Conservation (phyloP, 2,113 vertebrate genomes). For the Anhinga rufa region DNA sequence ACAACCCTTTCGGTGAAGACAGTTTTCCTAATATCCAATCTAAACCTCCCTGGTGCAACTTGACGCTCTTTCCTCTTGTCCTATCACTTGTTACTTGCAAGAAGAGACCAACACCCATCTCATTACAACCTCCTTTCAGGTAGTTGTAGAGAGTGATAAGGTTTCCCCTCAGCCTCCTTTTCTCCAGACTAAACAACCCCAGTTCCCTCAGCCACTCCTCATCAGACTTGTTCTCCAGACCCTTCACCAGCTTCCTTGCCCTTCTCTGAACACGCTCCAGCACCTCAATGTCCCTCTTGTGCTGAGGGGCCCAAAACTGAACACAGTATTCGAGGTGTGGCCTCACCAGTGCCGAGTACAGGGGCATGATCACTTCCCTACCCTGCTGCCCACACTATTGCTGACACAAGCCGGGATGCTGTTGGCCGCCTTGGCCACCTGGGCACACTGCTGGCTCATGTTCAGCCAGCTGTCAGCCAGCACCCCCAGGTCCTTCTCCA, state of each 20-base stretch:
- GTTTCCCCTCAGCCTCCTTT: background rate
- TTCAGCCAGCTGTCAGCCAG: background rate
- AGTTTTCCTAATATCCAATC: background rate
- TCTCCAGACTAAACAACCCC: background rate
- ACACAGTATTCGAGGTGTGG: background rate
- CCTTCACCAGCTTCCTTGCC: background rate
- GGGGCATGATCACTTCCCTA: fast-evolving
- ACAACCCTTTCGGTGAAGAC: background rate
- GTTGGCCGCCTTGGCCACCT: background rate
- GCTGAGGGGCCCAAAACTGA: background rate
- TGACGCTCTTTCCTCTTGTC: background rate
- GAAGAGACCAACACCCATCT: background rate
- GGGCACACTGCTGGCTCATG: background rate
- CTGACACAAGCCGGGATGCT: background rate
- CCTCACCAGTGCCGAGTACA: background rate
- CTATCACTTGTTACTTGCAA: background rate
- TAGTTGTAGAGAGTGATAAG: background rate
- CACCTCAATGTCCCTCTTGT: background rate
- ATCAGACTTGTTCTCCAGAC: background rate
- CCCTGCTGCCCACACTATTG: background rate
- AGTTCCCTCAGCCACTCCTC: background rate
- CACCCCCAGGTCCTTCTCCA: background rate
- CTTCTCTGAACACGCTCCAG: background rate
- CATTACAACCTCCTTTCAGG: background rate
- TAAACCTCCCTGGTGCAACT: background rate